phyloP scores from a whole-genome alignment of 2,888 invertebrate species.

The Prostheceraeus crozeri region DNA sequence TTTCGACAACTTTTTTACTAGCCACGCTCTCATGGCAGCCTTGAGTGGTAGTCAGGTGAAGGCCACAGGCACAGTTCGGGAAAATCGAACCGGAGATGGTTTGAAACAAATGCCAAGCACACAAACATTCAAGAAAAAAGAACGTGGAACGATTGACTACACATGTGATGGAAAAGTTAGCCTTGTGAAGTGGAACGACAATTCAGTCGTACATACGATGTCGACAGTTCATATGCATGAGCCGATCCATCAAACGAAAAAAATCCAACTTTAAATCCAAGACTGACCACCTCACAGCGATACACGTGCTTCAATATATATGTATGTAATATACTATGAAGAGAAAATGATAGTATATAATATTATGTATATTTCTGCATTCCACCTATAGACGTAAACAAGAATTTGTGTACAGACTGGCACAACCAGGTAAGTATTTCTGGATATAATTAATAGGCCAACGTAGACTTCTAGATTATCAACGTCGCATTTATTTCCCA shows the following conservation, averaged over 20 bases:
- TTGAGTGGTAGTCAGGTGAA: background rate
- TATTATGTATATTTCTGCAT: no score
- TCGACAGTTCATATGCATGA: background rate
- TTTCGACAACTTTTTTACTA: slow-evolving; percentile 28
- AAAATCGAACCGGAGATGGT: slow-evolving; percentile 17
- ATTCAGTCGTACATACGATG: slow-evolving; percentile 23
- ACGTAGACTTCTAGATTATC: no score
- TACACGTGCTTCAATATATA: no score
- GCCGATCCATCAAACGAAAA: background rate
- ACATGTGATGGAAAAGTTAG: slow-evolving; percentile 15
- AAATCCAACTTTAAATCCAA: no score
- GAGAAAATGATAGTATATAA: no score
- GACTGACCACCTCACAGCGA: no score
- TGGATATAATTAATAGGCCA: no score
- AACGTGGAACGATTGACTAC: slow-evolving; percentile 8
- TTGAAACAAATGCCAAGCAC: slow-evolving; percentile 13
- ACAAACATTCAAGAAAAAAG: slow-evolving; percentile 1
- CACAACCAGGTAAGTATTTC: no score
- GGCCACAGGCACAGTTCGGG: slow-evolving; percentile 25
- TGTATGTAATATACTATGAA: no score
- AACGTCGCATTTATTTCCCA: no score
- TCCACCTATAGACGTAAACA: no score
- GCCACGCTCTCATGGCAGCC: slow-evolving; percentile 9
- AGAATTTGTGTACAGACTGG: no score
- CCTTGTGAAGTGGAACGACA: slow-evolving; percentile 20